Base-by-base conservation (phyloP, 2,797 vertebrate species). In the Characodon lateralis region DNA sequence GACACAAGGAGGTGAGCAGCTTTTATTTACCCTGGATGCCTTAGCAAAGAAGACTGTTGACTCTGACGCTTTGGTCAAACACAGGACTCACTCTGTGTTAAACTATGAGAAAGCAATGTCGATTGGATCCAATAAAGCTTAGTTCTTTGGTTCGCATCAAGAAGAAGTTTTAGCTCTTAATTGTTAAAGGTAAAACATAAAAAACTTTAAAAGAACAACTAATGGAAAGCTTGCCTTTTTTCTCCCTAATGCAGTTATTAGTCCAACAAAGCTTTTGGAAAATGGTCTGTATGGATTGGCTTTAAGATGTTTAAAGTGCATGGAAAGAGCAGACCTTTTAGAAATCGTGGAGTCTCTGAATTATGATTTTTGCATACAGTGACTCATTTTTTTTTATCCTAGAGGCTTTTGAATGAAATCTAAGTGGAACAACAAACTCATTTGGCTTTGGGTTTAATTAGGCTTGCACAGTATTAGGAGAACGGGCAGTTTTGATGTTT, bases 31-130 rank as follows among this genome's bases (percentile, higher is more conserved):
- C 90, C 85, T 24, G 59, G 61, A 79, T 58, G 75, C 78, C 83
- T 90, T 1, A 28, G 88, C 88, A 88, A 89, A 90, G 53, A 68
- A 77, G 76, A 76, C 48, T 90, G 84, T 92, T 90, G 89, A 91
- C 86, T 89, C 84, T 71, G 81, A 81, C 90, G 79, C 81, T 81
- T 61, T 48, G 28, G 56, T 63, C 50, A 28, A 89, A 73, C 31
- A 26, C 58, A 8, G 3, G 50, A 80, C 73, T 63, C 31, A 1
- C 26, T 65, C 75, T 73, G 43, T 0, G 4, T 58, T 26, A 31
- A 71, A 78, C 48, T 53, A 68, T 16, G 41, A 63, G 2, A 66
- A 0, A 39, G 43, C 46, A 46, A 24, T 55, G 26, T 20, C 6
- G 41, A 0, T 43, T 43, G 35, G 66, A n/a, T 53, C 9, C n/a